phyloP scores from a whole-genome alignment of 2,888 invertebrate genomes.

The Ochropleura plecta region DNA sequence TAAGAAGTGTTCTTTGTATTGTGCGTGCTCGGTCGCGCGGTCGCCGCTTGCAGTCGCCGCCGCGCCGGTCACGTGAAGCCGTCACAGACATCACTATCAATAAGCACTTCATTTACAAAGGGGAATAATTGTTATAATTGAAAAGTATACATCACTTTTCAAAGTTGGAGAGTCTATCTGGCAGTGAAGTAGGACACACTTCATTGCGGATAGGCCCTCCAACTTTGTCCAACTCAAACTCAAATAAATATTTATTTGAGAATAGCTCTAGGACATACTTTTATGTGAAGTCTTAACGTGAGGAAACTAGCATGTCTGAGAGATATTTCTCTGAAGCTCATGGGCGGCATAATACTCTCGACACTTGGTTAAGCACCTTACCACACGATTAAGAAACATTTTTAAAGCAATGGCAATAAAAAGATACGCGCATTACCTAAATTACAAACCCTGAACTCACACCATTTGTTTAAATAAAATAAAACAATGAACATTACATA shows the following conservation, averaged over 20 bases:
- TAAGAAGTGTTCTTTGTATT: slow-evolving; percentile 80
- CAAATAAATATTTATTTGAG: neutral
- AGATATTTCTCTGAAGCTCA: too few species aligned
- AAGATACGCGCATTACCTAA: slow-evolving; percentile 39
- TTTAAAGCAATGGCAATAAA: neutral
- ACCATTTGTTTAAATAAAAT: slow-evolving; percentile 14
- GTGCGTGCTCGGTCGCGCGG: slow-evolving; percentile 66
- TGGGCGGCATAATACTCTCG: too few species aligned
- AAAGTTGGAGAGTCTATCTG: neutral
- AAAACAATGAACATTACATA: slow-evolving; percentile 34
- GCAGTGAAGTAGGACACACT: neutral
- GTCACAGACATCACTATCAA: slow-evolving; percentile 58
- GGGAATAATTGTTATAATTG: slow-evolving; percentile 48
- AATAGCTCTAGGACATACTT: neutral
- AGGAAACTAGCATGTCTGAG: too few species aligned
- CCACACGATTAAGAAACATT: neutral
- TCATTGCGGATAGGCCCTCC: too few species aligned
- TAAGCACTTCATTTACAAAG: slow-evolving; percentile 65
- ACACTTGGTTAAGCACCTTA: too few species aligned
- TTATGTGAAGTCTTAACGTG: neutral
- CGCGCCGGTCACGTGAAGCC: slow-evolving; percentile 41
- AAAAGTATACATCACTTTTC: slow-evolving; percentile 23
- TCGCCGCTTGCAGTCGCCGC: slow-evolving; percentile 51
- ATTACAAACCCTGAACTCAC: slow-evolving; percentile 28
- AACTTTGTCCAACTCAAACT: too few species aligned